phyloP scores from a whole-genome alignment of 2,113 vertebrate genomes.

The Lycocorax pyrrhopterus region DNA sequence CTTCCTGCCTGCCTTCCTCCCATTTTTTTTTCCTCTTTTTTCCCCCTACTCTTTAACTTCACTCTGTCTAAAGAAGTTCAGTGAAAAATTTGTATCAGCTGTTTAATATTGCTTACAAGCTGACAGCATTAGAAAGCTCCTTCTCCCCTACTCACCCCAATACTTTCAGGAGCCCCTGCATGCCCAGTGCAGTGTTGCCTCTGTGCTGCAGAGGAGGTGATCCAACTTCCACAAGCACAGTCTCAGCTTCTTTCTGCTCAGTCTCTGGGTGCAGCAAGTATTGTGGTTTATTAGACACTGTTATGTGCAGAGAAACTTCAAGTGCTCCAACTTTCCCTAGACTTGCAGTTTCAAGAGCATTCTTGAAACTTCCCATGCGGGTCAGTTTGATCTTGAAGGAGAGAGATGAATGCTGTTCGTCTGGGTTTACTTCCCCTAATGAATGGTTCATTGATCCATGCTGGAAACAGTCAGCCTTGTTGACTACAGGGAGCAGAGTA shows the following conservation, averaged over 20 bases:
- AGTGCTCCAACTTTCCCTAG: not conserved
- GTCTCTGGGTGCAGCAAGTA: not conserved
- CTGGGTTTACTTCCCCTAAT: not conserved
- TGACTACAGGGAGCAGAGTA: not conserved
- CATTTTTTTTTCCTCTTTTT: not conserved
- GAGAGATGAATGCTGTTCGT: not conserved
- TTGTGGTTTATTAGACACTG: not conserved
- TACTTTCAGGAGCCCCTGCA: not conserved
- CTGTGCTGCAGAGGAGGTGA: not conserved
- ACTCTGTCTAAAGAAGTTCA: not conserved
- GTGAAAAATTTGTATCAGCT: not conserved
- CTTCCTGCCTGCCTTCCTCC: not conserved
- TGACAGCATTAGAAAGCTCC: not conserved
- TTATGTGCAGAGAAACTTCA: not conserved
- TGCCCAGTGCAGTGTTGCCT: not conserved
- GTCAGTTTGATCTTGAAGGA: conserved; percentile 34
- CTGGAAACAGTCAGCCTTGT: conserved; percentile 33
- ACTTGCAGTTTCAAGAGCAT: not conserved
- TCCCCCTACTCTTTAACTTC: accelerated
- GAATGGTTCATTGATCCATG: conserved; percentile 23
- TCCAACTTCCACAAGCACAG: not conserved
- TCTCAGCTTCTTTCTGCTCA: not conserved
- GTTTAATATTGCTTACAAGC: not conserved
- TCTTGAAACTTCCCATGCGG: not conserved
- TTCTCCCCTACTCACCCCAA: not conserved